Conservation (phyloP, 2,113 vertebrate genomes). For the Pavo muticus region DNA sequence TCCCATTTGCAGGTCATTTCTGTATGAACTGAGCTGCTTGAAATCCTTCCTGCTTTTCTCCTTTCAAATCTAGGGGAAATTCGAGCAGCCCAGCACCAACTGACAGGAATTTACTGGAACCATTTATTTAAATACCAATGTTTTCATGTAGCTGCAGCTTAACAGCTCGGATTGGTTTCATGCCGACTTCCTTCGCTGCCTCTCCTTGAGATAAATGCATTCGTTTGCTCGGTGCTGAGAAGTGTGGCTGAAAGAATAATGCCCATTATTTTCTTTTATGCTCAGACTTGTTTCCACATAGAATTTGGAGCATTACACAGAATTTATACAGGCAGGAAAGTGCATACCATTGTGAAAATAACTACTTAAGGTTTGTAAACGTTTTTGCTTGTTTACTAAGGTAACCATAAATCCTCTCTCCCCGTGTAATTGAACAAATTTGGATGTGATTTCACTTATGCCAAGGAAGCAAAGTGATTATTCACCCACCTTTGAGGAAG, state of each 20-base stretch:
- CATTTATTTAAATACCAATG: slow-evolving; percentile 1
- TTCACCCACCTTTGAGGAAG: neutral
- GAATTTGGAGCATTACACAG: neutral
- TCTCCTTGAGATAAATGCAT: neutral
- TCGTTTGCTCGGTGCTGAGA: neutral
- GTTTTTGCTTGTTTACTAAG: neutral
- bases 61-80: slow-evolving; percentile 9
- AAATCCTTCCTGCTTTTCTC: slow-evolving; percentile 27
- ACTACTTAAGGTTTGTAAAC: neutral
- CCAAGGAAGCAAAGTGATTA: neutral
- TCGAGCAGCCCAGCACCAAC: neutral
- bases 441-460: neutral
- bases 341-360: accelerated
- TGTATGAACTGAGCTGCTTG: slow-evolving; percentile 30
- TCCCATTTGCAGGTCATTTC: slow-evolving; percentile 20
- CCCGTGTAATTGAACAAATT: neutral
- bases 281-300: neutral
- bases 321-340: neutral
- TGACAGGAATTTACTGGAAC: neutral
- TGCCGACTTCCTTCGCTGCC: neutral
- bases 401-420: neutral
- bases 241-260: neutral
- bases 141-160: neutral
- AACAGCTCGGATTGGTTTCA: neutral
- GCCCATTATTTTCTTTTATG: neutral